These are phyloP conservation scores for Gorsachius magnificus DNA, from an alignment of 2,797 vertebrate genomes.

Conservation along the genomic window DNA sequence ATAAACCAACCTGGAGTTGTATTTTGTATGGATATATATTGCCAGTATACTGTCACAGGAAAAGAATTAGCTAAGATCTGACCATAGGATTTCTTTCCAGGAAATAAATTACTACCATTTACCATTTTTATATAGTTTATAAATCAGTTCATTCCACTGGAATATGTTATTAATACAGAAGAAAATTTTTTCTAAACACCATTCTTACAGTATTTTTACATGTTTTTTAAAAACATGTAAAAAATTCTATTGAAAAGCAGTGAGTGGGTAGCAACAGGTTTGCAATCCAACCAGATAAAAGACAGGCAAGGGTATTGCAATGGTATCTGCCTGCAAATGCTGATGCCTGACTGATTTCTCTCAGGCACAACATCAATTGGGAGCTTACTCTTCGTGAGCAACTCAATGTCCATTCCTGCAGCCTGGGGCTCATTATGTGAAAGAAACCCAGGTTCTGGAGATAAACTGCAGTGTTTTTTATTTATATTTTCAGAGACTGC, in stretches of 20 bases:
- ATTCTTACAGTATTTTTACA: not conserved
- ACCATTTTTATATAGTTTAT: not conserved
- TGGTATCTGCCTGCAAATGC: not conserved
- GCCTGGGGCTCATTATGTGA: not conserved
- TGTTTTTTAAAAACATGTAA: not conserved
- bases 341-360: not conserved
- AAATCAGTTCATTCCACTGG: not conserved
- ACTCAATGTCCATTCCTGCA: not conserved
- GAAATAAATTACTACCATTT: not conserved
- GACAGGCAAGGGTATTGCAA: not conserved
- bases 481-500: conserved; percentile 87
- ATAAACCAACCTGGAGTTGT: not conserved
- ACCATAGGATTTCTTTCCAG: not conserved
- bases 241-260: not conserved
- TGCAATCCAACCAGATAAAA: not conserved
- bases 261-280: not conserved
- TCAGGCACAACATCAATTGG: not conserved
- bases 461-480: conserved; percentile 42
- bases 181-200: not conserved
- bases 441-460: not conserved
- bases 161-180: not conserved
- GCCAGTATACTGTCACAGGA: not conserved
- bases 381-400: not conserved
- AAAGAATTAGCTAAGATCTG: not conserved
- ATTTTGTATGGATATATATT: not conserved